phyloP scores from a whole-genome alignment of 2,113 vertebrate species.

The Myotis davidii region DNA sequence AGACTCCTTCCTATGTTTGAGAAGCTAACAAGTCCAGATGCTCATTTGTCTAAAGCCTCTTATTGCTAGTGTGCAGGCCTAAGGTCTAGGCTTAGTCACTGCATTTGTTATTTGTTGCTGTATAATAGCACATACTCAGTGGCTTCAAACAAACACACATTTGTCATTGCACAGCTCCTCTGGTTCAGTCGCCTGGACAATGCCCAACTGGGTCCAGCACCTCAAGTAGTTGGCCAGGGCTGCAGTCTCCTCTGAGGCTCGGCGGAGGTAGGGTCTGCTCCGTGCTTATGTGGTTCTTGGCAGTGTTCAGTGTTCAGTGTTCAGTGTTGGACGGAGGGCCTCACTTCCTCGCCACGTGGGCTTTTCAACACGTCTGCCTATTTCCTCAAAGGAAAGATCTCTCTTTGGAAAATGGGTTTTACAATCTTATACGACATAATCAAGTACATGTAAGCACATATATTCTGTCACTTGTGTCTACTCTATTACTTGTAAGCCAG shows the following conservation, averaged over 20 bases:
- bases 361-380: not conserved
- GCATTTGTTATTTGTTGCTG: not conserved
- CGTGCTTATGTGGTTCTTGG: not conserved
- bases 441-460: no score
- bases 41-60: not conserved
- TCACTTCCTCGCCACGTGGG: not conserved
- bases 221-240: not conserved
- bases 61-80: not conserved
- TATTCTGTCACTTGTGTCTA: not conserved
- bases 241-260: not conserved
- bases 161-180: not conserved
- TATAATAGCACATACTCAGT: not conserved
- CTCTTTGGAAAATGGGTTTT: not conserved
- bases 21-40: not conserved
- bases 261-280: not conserved
- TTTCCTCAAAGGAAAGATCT: not conserved
- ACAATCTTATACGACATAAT: not conserved
- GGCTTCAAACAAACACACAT: not conserved
- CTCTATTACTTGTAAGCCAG: not conserved
- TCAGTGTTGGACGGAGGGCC: not conserved
- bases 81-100: not conserved
- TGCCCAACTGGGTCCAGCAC: not conserved
- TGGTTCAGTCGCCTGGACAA: not conserved
- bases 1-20: not conserved
- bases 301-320: not conserved